Evolutionary conservation across 2,888 invertebrate genomes (phyloP).

Genomic region (Rhagonycha fulva): DNA sequence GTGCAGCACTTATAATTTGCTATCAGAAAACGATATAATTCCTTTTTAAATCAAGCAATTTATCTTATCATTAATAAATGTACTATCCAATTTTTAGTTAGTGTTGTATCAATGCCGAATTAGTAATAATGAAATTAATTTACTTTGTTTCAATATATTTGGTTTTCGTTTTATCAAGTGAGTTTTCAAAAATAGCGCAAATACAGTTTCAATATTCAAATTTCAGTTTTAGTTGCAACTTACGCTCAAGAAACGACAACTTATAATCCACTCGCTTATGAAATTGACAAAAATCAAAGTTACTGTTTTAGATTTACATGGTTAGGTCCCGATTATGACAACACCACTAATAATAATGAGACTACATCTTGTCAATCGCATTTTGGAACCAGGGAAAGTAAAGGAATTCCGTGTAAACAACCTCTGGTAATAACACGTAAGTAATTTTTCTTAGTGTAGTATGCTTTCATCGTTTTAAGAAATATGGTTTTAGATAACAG

Average conservation of each 20-base stretch:
- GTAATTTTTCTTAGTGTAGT: slow-evolving; percentile 35
- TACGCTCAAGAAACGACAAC: background rate
- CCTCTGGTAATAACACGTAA: slow-evolving; percentile 69
- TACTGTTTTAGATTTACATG: slow-evolving; percentile 72
- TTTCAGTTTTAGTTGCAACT: background rate
- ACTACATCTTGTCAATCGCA: slow-evolving; percentile 44
- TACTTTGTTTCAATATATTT: background rate
- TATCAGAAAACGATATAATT: background rate
- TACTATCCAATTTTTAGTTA: background rate
- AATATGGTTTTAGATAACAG: slow-evolving; percentile 59
- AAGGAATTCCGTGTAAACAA: slow-evolving; percentile 61
- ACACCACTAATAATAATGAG: slow-evolving; percentile 59
- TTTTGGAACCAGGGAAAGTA: slow-evolving; percentile 43
- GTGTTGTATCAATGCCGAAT: background rate
- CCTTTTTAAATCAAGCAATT: background rate
- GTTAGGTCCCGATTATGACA: slow-evolving; percentile 67
- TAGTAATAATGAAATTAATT: background rate
- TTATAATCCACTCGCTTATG: background rate
- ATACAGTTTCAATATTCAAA: background rate
- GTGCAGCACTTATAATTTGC: background rate
- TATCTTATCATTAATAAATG: background rate
- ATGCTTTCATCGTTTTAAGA: background rate
- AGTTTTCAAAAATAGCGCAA: background rate
- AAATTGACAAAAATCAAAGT: slow-evolving; percentile 27
- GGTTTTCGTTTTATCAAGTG: background rate